Conservation (phyloP, 2,797 vertebrate genomes). For the Tenualosa ilisha region DNA sequence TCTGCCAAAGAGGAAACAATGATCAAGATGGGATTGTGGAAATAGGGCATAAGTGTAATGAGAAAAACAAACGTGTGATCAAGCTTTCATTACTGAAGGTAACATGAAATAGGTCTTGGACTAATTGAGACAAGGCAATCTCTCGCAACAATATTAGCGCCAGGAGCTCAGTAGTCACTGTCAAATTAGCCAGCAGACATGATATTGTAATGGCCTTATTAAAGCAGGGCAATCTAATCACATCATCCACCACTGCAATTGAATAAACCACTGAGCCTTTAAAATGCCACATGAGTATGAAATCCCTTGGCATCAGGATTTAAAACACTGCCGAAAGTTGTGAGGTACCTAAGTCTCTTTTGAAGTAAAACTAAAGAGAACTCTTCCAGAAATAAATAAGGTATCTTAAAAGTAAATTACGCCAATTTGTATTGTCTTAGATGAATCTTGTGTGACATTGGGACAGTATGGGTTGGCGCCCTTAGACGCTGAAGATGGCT, state of each 20-base stretch:
- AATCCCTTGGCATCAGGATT: no score
- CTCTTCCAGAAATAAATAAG: neutral
- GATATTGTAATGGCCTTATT: conserved; percentile 24
- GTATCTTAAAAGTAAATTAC: neutral
- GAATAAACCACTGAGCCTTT: neutral
- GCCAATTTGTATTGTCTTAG: neutral
- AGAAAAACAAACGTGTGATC: neutral
- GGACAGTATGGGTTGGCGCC: no score
- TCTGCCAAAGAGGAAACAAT: neutral
- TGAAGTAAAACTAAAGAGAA: no score
- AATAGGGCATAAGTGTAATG: neutral
- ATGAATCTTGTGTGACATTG: neutral
- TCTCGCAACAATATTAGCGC: conserved; percentile 11
- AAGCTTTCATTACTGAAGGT: conserved; percentile 4
- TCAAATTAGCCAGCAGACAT: conserved; percentile 21
- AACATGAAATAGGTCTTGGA: neutral
- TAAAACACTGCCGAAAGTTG: no score
- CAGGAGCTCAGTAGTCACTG: neutral
- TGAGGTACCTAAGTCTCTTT: no score
- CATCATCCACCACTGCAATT: neutral
- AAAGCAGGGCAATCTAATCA: conserved; percentile 6
- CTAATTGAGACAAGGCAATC: conserved; percentile 24
- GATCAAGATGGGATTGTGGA: neutral
- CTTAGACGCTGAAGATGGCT: no score
- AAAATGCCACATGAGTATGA: neutral